Percentiles rank a stretch among this genome's conserved stretches.
Conservation (phyloP, 1,140 invertebrate genomes). For the Drosophila azteca region DNA sequence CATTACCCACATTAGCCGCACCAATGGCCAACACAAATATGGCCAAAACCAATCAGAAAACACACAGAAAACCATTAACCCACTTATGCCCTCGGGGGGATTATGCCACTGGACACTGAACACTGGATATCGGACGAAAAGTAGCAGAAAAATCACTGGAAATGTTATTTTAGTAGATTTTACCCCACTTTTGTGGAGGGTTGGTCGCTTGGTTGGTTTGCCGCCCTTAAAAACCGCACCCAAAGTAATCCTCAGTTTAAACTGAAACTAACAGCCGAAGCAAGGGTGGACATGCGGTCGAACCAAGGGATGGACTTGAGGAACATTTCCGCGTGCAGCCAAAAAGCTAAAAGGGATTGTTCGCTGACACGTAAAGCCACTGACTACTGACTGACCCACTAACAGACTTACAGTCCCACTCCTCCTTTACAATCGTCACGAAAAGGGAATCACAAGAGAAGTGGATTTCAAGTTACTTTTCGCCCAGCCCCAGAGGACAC, state of each 20-base stretch:
- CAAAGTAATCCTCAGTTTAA: constrained; percentile 35
- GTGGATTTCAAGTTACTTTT: no score
- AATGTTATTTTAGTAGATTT: constrained; percentile 33
- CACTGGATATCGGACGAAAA: neutral
- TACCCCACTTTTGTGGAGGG: constrained; percentile 4
- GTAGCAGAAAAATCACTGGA: constrained; percentile 28
- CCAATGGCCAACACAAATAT: constrained; percentile 48
- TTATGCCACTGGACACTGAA: neutral
- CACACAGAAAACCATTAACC: constrained; percentile 56
- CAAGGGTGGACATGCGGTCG: neutral
- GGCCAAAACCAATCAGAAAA: constrained; percentile 52
- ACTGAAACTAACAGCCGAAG: constrained; percentile 10
- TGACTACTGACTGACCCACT: constrained; percentile 14
- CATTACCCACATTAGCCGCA: constrained; percentile 37
- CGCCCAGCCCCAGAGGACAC: constrained; percentile 1
- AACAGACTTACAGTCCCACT: constrained; percentile 23
- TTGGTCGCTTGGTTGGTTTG: no score
- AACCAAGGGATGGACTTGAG: neutral
- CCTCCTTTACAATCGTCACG: neutral
- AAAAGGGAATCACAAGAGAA: no score
- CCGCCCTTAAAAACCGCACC: constrained; percentile 36
- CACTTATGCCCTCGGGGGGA: constrained; percentile 39
- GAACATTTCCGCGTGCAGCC: constrained; percentile 1
- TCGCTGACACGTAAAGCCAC: constrained; percentile 31
- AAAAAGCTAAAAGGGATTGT: constrained; percentile 17